These are phyloP conservation scores for Sardinella longiceps DNA, from an alignment of 2,797 vertebrate genomes.

Conservation along the genomic window DNA sequence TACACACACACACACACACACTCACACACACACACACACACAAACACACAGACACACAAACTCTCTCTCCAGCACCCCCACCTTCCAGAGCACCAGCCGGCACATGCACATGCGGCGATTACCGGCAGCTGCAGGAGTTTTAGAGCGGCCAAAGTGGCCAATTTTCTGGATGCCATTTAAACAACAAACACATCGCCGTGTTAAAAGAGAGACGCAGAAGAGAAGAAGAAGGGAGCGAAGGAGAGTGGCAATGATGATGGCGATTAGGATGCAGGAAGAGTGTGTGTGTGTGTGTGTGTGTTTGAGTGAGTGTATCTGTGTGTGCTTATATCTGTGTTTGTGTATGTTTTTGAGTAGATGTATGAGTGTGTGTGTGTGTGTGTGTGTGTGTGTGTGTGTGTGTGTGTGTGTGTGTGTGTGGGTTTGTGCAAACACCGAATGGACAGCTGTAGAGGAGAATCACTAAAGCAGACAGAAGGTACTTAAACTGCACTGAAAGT, in stretches of 20 bases:
- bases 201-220: conserved; percentile 62
- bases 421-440: conserved; percentile 42
- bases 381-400: background rate
- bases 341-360: conserved; percentile 32
- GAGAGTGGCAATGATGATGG: conserved; percentile 35
- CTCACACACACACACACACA: conserved; percentile 48
- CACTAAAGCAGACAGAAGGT: background rate
- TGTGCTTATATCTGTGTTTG: background rate
- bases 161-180: conserved; percentile 83
- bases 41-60: conserved; percentile 32
- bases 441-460: conserved; percentile 60
- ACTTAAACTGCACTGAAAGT: conserved; percentile 14
- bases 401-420: conserved; percentile 29
- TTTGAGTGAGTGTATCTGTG: conserved; percentile 36
- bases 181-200: conserved; percentile 77
- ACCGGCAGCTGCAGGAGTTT: conserved; percentile 80
- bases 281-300: background rate
- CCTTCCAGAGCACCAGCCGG: conserved; percentile 28
- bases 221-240: background rate
- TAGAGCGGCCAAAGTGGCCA: conserved; percentile 78
- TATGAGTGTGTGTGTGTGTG: conserved; percentile 29
- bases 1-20: conserved; percentile 47
- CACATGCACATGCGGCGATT: conserved; percentile 60
- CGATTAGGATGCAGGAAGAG: conserved; percentile 41
- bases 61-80: conserved; percentile 10